Percentiles rank a stretch among this genome's conserved stretches.
Conservation (phyloP, 2,113 vertebrate species). For the Desmodus rotundus region DNA sequence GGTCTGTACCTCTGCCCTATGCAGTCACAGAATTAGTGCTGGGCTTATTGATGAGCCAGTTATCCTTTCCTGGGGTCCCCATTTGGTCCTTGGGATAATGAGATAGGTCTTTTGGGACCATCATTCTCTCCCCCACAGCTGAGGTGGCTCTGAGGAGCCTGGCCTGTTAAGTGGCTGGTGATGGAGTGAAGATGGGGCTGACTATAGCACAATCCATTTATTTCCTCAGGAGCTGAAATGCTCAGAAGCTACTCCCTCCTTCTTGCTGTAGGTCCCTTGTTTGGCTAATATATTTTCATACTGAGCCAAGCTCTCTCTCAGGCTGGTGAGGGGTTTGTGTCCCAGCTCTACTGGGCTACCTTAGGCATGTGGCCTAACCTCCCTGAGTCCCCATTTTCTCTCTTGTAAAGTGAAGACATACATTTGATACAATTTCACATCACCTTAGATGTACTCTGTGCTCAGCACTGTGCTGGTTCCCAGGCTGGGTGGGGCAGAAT, state of each 20-base stretch:
- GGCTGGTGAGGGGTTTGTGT: not conserved
- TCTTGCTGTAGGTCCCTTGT: not conserved
- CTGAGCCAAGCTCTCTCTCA: not conserved
- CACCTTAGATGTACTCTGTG: not conserved
- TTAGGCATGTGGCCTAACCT: not conserved
- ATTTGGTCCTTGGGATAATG: constrained; percentile 71
- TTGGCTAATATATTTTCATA: not conserved
- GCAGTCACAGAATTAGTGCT: constrained; percentile 65
- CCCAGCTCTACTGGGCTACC: not conserved
- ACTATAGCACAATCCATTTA: not conserved
- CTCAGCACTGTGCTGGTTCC: not conserved
- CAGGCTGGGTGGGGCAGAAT: not conserved
- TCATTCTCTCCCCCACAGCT: constrained; percentile 47
- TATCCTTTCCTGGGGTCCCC: constrained; percentile 61
- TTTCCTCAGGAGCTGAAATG: fast-evolving
- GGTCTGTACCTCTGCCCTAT: constrained; percentile 66
- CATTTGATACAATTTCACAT: not conserved
- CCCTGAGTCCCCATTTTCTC: not conserved
- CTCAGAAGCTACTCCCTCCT: fast-evolving
- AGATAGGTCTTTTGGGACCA: constrained; percentile 70
- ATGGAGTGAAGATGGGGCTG: not conserved
- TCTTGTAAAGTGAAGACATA: not conserved
- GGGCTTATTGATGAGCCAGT: constrained; percentile 68
- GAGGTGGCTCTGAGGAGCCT: constrained; percentile 29
- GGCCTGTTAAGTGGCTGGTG: constrained; percentile 58